Evolutionary conservation across 2,888 invertebrate species (phyloP), one percentile per base, ranked within the genome.

Genomic region (Autographa gamma): DNA sequence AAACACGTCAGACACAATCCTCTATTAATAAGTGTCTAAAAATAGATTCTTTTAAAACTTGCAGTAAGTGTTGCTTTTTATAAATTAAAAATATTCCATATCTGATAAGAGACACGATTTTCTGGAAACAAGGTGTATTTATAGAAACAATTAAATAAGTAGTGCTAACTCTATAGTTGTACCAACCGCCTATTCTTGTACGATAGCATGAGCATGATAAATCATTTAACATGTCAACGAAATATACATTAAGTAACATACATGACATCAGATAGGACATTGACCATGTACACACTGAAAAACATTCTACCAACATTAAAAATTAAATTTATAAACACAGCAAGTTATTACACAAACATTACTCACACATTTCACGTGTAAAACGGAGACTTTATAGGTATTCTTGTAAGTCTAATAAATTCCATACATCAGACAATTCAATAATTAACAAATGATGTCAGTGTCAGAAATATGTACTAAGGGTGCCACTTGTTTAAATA

Each of bases 401-500:
- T 74, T 69, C 67, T 69, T 76, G 73, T 52, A 76, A 70, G 66
- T 62, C 54, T 74, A 73, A 76, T 63, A 79, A 77, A 83, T 79
- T 71, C 73, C 72, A 62, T 48, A 13, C 64, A 60, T 70, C 32
- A 48, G 48, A 69, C 70, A 56, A 66, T 66, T 66, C 56, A 71
- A 66, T 72, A 72, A 76, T 73, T 74, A 79, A 77, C 68, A 80
- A 85, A 83, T 93, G 93, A 93, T 92, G 92, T 93, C 93, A 93
- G 86, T 77, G 69, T 66, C 76, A 77, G 86, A 87, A 83, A 90
- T 88, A 86, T 76, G 73, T 82, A 70, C 66, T 71, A 68, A 70
- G 72, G 76, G 79, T 79, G 77, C 82, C 93, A 93, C 88, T 92
- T 93, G 93, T 90, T 88, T 84, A 88, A 93, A 93, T 88, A 93